Evolutionary conservation across 2,797 vertebrate genomes (phyloP).

Genomic region (Bradypus variegatus): DNA sequence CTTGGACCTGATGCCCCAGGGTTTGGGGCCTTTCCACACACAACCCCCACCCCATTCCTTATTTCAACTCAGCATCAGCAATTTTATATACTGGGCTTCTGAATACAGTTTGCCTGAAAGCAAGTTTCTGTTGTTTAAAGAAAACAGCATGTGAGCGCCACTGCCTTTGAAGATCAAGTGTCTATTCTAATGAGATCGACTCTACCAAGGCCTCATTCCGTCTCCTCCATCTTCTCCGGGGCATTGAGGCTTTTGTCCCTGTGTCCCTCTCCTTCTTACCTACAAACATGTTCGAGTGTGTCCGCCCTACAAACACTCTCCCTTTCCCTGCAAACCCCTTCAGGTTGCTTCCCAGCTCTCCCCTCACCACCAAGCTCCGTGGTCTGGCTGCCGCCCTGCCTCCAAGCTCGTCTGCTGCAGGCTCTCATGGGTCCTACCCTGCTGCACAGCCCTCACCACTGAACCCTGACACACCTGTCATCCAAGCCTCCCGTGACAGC

Average conservation of each 20-base stretch:
- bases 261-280: not conserved
- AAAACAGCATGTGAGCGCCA: not conserved
- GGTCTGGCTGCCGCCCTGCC: not conserved
- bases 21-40: not conserved
- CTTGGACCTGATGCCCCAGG: not conserved
- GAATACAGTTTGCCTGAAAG: not conserved
- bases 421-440: fast-evolving
- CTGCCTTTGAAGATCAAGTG: not conserved
- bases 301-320: not conserved
- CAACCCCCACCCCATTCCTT: too few species aligned
- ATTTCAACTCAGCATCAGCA: not conserved
- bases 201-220: not conserved
- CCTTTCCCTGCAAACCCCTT: not conserved
- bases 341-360: not conserved
- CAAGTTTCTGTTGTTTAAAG: not conserved
- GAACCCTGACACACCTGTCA: too few species aligned
- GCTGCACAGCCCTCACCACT: fast-evolving
- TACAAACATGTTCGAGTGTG: not conserved
- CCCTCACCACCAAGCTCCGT: not conserved
- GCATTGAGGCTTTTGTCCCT: not conserved
- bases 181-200: not conserved
- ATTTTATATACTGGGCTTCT: not conserved
- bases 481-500: not conserved
- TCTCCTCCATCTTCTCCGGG: not conserved
- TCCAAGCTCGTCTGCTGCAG: not conserved